Conservation (phyloP, 2,888 invertebrate genomes). For the Phorcus lineatus region DNA sequence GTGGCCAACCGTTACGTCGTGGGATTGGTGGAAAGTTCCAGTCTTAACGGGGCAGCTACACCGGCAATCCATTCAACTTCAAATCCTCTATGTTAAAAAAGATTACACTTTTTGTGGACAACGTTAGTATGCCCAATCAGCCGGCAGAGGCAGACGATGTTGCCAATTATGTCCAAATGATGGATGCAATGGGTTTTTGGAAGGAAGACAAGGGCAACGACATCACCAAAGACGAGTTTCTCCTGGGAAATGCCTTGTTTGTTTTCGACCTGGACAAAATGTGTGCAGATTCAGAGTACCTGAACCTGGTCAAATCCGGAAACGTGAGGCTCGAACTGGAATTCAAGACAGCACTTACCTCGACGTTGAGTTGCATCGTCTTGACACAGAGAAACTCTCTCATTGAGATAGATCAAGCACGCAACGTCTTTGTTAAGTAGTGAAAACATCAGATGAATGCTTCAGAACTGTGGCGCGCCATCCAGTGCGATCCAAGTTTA, state of each 20-base stretch:
- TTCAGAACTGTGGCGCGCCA: neutral
- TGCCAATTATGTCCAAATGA: neutral
- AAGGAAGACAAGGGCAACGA: neutral
- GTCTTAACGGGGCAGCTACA: neutral
- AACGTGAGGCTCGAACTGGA: neutral
- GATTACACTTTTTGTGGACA: neutral
- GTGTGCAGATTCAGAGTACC: neutral
- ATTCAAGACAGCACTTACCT: neutral
- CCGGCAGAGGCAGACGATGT: neutral
- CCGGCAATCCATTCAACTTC: neutral
- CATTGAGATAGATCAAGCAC: neutral
- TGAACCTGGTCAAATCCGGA: neutral
- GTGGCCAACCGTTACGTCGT: neutral
- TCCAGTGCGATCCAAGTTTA: neutral
- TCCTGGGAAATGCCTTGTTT: neutral
- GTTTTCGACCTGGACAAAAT: neutral
- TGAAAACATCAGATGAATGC: neutral
- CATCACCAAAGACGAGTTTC: neutral
- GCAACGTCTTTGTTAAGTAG: neutral
- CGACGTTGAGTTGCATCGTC: neutral
- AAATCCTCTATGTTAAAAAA: neutral
- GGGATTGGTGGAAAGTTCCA: neutral
- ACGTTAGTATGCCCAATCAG: neutral
- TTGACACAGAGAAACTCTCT: neutral
- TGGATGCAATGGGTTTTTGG: neutral